Evolutionary conservation across 1,140 invertebrate genomes (phyloP).

Genomic region (Thaumetopoea pityocampa): DNA sequence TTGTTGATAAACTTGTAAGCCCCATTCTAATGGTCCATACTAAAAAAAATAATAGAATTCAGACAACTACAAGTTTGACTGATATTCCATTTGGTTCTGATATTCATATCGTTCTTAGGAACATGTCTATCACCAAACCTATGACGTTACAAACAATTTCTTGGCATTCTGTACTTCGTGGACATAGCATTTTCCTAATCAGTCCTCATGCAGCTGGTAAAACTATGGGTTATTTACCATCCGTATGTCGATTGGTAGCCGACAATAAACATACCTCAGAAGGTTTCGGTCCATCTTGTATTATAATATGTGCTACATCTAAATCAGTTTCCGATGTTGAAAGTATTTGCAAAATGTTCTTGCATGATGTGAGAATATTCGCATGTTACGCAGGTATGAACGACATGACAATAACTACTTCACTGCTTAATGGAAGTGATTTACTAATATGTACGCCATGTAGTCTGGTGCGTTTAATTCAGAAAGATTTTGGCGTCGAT

Average conservation of each 20-base stretch:
- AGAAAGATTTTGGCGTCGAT: slow-evolving; percentile 48
- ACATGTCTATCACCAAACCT: slow-evolving; percentile 37
- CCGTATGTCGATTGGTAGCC: slow-evolving; percentile 57
- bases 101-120: slow-evolving; percentile 39
- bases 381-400: slow-evolving; percentile 51
- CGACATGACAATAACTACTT: slow-evolving; percentile 36
- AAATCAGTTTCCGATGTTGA: slow-evolving; percentile 42
- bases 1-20: slow-evolving; percentile 54
- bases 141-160: slow-evolving; percentile 67
- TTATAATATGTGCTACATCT: slow-evolving; percentile 59
- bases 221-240: slow-evolving; percentile 73
- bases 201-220: slow-evolving; percentile 66
- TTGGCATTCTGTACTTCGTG: slow-evolving; percentile 67
- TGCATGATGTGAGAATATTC: slow-evolving; percentile 36
- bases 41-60: slow-evolving; percentile 47
- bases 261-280: slow-evolving; percentile 35
- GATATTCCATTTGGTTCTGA: slow-evolving; percentile 47
- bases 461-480: slow-evolving; percentile 42
- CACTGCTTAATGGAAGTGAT: slow-evolving; percentile 54
- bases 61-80: slow-evolving; percentile 35
- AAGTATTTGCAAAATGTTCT: slow-evolving; percentile 38
- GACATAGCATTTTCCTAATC: slow-evolving; percentile 66
- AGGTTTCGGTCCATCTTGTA: slow-evolving; percentile 40
- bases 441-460: slow-evolving; percentile 50
- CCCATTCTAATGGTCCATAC: slow-evolving; percentile 59